Evolutionary conservation across 2,888 invertebrate species (phyloP).

Genomic region (Cabera pusaria): DNA sequence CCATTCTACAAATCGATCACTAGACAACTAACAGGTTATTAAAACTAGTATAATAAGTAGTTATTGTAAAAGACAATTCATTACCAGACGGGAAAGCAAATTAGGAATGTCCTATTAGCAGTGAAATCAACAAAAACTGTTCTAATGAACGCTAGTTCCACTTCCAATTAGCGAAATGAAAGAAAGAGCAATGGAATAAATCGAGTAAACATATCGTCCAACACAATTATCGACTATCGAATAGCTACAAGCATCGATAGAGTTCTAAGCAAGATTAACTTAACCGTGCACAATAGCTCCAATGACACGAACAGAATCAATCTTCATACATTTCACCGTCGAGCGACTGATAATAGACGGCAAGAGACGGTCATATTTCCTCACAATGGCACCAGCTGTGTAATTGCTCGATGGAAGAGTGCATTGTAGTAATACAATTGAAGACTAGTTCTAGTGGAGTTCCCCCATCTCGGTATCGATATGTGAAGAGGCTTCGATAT

Average conservation of each 20-base stretch:
- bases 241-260: not conserved
- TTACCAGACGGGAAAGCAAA: too few relatives aligned
- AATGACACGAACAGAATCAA: conserved; percentile 51
- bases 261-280: conserved; percentile 24
- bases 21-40: too few relatives aligned
- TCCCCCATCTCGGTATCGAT: conserved; percentile 32
- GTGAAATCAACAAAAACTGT: too few relatives aligned
- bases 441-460: conserved; percentile 46
- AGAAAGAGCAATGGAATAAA: too few relatives aligned
- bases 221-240: too few relatives aligned
- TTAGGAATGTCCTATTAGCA: too few relatives aligned
- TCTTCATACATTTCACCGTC: conserved; percentile 56
- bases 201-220: too few relatives aligned
- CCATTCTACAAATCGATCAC: too few relatives aligned
- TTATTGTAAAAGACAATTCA: too few relatives aligned
- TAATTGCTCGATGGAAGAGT: conserved; percentile 57
- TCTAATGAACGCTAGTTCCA: too few relatives aligned
- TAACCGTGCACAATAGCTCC: conserved; percentile 40
- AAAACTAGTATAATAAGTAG: too few relatives aligned
- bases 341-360: conserved; percentile 47
- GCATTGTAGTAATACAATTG: conserved; percentile 61
- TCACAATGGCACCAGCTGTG: conserved; percentile 53
- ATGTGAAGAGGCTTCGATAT: conserved; percentile 24
- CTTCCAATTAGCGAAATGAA: too few relatives aligned
- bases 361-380: conserved; percentile 42